Conservation (phyloP, 1,140 invertebrate genomes). For the Drosophila funebris region DNA sequence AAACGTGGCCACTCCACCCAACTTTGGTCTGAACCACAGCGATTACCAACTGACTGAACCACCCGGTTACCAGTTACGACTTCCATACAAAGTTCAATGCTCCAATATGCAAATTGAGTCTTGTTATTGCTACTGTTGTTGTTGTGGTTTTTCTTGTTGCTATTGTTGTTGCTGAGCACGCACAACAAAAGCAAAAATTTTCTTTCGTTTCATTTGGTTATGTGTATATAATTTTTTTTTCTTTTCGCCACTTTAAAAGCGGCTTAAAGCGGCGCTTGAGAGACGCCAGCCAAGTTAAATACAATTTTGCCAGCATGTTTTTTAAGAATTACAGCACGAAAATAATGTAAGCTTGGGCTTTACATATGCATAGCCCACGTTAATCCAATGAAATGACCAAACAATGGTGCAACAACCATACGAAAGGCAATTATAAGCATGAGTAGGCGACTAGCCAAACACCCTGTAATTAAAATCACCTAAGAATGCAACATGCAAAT, state of each 20-base stretch:
- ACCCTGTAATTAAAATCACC: background rate
- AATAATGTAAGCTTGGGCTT: slow-evolving; percentile 66
- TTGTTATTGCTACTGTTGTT: slow-evolving; percentile 37
- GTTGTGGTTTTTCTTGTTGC: background rate
- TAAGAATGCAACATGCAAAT: too few relatives aligned
- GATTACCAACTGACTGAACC: slow-evolving; percentile 31
- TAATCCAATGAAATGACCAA: slow-evolving; percentile 38
- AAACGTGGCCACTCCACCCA: slow-evolving; percentile 68
- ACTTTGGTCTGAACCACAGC: slow-evolving; percentile 33
- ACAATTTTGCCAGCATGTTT: slow-evolving; percentile 59
- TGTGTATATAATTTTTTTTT: background rate
- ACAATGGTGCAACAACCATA: slow-evolving; percentile 9
- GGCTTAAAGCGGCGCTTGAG: slow-evolving; percentile 50
- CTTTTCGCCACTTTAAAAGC: slow-evolving; percentile 35
- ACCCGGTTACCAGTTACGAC: slow-evolving; percentile 29
- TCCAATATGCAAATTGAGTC: slow-evolving; percentile 76
- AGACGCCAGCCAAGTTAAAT: slow-evolving; percentile 34
- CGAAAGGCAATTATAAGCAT: background rate
- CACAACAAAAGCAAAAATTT: slow-evolving; percentile 39
- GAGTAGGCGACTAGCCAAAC: background rate
- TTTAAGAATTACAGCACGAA: slow-evolving; percentile 70
- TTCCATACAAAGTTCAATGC: slow-evolving; percentile 64
- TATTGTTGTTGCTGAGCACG: slow-evolving; percentile 45
- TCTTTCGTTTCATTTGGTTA: background rate
- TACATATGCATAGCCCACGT: slow-evolving; percentile 41